A percentile compares a stretch with the other conserved stretches of the same genome.
These are phyloP conservation scores for Calliphora vomitoria DNA, from an alignment of 2,888 invertebrate species.

Conservation along the genomic window DNA sequence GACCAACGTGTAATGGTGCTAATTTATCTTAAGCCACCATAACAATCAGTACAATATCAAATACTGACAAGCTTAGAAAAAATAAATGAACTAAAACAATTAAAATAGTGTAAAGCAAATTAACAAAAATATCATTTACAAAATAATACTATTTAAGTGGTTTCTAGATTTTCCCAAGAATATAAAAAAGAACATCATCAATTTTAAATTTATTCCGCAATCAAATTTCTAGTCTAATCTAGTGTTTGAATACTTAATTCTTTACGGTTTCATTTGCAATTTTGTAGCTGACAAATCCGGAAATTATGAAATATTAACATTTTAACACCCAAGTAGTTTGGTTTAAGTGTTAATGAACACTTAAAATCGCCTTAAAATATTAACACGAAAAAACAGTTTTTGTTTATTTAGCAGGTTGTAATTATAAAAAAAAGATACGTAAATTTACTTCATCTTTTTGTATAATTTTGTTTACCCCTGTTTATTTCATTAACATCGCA, in stretches of 20 bases:
- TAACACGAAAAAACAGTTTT: neutral
- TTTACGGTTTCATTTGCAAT: neutral
- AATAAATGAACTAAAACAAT: neutral
- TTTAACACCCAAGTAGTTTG: neutral
- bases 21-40: conserved; percentile 3
- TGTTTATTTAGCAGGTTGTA: conserved; percentile 4
- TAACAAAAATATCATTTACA: too few relatives aligned
- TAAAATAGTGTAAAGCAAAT: neutral
- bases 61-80: neutral
- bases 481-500: neutral
- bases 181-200: neutral
- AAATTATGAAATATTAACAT: conserved; percentile 15
- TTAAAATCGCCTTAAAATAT: neutral
- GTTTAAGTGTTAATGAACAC: conserved; percentile 19
- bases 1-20: conserved; percentile 14
- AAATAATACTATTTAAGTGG: neutral
- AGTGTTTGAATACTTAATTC: neutral
- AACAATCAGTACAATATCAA: neutral
- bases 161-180: neutral
- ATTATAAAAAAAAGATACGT: neutral
- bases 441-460: conserved; percentile 16
- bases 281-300: neutral
- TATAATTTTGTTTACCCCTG: neutral
- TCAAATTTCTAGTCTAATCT: neutral
- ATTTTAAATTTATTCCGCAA: neutral